Percentiles rank a stretch among this genome's conserved stretches.
Evolutionary conservation across 2,113 vertebrate species (phyloP).

Genomic region (Heptranchias perlo): DNA sequence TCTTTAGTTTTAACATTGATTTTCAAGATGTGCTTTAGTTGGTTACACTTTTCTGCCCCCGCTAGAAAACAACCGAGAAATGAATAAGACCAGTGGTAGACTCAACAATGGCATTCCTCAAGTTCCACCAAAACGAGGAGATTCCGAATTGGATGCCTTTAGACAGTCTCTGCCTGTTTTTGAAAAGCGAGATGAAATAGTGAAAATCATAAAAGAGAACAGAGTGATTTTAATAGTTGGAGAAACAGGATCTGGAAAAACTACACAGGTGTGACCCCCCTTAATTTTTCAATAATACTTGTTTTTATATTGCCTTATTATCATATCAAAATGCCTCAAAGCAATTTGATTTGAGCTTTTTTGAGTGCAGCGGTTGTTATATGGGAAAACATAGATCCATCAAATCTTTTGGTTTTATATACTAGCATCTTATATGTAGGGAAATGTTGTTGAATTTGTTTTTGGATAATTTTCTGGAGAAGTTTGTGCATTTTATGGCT

Average conservation of each 20-base stretch:
- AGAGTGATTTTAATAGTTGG: constrained; percentile 82
- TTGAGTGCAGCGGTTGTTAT: not conserved
- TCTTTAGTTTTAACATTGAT: not conserved
- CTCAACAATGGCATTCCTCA: constrained; percentile 77
- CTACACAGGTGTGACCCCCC: constrained; percentile 76
- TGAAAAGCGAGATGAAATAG: constrained; percentile 76
- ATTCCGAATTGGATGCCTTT: constrained; percentile 79
- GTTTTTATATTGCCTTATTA: not conserved
- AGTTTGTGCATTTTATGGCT: not conserved
- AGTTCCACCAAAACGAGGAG: constrained; percentile 70
- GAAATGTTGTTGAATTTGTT: not conserved
- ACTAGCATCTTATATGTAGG: not conserved
- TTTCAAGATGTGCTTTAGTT: not conserved
- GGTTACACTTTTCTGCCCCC: constrained; percentile 39
- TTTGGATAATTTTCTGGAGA: not conserved
- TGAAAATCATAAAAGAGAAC: constrained; percentile 76
- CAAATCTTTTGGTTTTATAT: not conserved
- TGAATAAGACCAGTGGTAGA: constrained; percentile 68
- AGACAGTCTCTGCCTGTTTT: constrained; percentile 74
- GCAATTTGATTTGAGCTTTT: not conserved
- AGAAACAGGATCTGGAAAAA: constrained; percentile 95
- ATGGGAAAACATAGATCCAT: not conserved
- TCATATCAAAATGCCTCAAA: not conserved
- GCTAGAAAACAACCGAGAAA: constrained; percentile 60
- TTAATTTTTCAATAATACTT: not conserved